A percentile compares a stretch with the other conserved stretches of the same genome.
Conservation (phyloP, 2,113 vertebrate species). For the Salvelinus fontinalis region DNA sequence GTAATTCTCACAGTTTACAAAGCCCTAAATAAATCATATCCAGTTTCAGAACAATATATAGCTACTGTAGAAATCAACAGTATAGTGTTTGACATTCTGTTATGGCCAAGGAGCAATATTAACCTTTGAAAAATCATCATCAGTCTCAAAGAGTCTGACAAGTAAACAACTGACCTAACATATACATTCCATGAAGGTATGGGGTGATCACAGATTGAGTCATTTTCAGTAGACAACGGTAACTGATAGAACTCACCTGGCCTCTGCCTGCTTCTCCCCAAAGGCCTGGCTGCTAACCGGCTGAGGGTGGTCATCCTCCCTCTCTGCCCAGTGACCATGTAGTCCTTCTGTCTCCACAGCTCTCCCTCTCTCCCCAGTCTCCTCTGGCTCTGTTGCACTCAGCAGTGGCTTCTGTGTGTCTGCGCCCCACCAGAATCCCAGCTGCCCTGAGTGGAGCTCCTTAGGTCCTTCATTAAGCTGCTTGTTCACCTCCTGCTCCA, state of each 20-base stretch:
- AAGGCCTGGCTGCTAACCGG: conserved; percentile 59
- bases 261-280: conserved; percentile 64
- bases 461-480: conserved; percentile 56
- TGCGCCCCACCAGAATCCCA: conserved; percentile 66
- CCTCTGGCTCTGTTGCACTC: conserved; percentile 48
- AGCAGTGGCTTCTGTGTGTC: conserved; percentile 56
- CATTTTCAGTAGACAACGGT: not conserved
- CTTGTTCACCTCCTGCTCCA: conserved; percentile 76
- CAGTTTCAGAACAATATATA: not conserved
- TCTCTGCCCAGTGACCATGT: conserved; percentile 64
- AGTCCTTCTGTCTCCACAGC: conserved; percentile 42
- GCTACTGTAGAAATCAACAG: no score
- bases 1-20: conserved; percentile 40
- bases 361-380: conserved; percentile 36
- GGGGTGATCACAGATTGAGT: not conserved
- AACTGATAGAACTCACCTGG: conserved; percentile 55
- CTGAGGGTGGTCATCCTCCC: conserved; percentile 63
- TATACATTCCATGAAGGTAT: not conserved
- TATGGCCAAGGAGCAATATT: no score
- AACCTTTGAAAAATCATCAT: no score
- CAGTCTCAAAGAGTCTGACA: no score
- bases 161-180: no score
- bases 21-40: conserved; percentile 13
- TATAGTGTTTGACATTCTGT: no score
- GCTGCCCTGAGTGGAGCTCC: conserved; percentile 50